Evolutionary conservation across 2,888 invertebrate species (phyloP).

Genomic region (Orchesella flavescens): DNA sequence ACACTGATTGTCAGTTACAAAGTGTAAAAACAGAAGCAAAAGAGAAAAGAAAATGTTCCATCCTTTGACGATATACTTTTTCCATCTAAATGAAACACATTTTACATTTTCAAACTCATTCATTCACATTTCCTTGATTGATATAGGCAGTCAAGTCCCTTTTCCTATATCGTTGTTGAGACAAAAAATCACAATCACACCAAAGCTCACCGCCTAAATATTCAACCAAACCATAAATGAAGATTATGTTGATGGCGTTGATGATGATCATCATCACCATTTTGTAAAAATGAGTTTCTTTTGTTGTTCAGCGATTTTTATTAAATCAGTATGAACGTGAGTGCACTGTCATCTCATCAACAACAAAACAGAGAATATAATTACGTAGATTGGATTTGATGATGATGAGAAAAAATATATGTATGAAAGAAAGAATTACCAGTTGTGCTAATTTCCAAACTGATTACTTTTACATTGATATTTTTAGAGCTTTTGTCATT

Average conservation of each 20-base stretch:
- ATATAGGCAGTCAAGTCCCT: slow-evolving; percentile 49
- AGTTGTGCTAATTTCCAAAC: slow-evolving; percentile 43
- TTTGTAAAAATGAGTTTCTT: slow-evolving; percentile 46
- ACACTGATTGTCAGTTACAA: slow-evolving; percentile 36
- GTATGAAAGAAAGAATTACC: slow-evolving; percentile 52
- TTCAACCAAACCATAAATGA: neutral
- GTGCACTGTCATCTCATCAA: slow-evolving; percentile 6
- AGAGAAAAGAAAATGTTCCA: slow-evolving; percentile 32
- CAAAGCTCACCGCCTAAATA: neutral
- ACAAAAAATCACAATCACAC: too few relatives aligned
- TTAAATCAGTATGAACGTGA: neutral
- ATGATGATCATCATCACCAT: slow-evolving; percentile 35
- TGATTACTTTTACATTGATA: slow-evolving; percentile 24
- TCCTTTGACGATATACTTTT: slow-evolving; percentile 11
- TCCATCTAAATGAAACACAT: slow-evolving; percentile 43
- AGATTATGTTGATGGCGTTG: slow-evolving; percentile 37
- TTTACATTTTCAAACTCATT: too few relatives aligned
- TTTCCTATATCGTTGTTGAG: too few relatives aligned
- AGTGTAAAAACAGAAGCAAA: slow-evolving; percentile 58
- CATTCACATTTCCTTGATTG: slow-evolving; percentile 56
- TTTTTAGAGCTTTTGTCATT: slow-evolving; percentile 32
- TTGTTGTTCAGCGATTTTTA: slow-evolving; percentile 32
- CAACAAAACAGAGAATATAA: slow-evolving; percentile 28
- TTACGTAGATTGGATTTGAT: slow-evolving; percentile 50
- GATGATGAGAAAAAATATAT: neutral